Evolutionary conservation across 92 coral and sea anemone genomes (phyloP).

Genomic region (Parazoanthus swiftii): DNA sequence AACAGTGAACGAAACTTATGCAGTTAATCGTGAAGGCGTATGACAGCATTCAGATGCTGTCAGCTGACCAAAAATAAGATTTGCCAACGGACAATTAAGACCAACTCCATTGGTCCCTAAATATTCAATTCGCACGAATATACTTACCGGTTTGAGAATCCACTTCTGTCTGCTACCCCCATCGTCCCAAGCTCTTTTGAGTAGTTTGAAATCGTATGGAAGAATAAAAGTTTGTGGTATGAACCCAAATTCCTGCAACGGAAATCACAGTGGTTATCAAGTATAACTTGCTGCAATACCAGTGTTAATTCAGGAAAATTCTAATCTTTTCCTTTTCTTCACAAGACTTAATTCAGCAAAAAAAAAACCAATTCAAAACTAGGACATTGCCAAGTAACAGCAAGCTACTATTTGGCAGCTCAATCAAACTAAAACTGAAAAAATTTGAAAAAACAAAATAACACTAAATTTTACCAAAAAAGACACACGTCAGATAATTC

Average conservation of each 20-base stretch:
- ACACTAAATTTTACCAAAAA: neutral
- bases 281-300: neutral
- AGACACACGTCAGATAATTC: neutral
- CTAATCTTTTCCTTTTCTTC: no score
- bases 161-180: conserved; percentile 93
- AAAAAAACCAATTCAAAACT: no score
- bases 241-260: conserved; percentile 89
- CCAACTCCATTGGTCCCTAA: neutral
- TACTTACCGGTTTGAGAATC: conserved; percentile 95
- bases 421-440: no score
- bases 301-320: neutral
- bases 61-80: no score
- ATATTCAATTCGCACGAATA: neutral
- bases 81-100: no score
- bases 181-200: conserved; percentile 98
- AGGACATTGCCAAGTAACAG: no score
- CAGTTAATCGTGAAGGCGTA: neutral
- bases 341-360: no score
- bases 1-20: neutral
- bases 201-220: conserved; percentile 89
- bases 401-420: no score
- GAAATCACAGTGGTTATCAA: neutral
- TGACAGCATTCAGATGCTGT: neutral
- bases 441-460: neutral
- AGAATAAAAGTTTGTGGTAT: conserved; percentile 94